Evolutionary conservation across 92 coral and sea anemone species (phyloP).

Genomic region (Bergia puertoricense): DNA sequence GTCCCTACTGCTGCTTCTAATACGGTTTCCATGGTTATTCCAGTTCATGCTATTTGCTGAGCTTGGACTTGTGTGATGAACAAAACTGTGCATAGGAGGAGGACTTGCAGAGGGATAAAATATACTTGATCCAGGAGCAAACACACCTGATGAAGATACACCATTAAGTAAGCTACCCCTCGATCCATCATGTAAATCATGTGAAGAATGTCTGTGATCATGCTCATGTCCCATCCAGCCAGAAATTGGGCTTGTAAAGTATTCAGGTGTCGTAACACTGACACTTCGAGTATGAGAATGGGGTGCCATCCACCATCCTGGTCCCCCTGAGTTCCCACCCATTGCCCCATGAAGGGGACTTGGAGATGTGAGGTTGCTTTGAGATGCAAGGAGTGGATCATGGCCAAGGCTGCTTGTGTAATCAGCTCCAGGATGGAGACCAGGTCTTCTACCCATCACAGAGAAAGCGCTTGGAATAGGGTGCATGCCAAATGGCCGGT

Average conservation of each 20-base stretch:
- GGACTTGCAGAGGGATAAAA: conserved; percentile 85
- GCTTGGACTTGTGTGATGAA: conserved; percentile 72
- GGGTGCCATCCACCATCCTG: conserved; percentile 97
- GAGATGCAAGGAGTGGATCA: conserved; percentile 85
- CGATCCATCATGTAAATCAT: conserved; percentile 79
- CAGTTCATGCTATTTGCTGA: conserved; percentile 60
- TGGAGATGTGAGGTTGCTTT: conserved; percentile 74
- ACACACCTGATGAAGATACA: conserved; percentile 64
- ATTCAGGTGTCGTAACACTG: conserved; percentile 75
- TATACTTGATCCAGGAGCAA: conserved; percentile 84
- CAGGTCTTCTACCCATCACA: conserved; percentile 95
- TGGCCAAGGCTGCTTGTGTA: conserved; percentile 65
- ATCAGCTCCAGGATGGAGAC: conserved; percentile 70
- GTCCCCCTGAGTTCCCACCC: conserved; percentile 72
- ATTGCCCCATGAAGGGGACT: conserved; percentile 83
- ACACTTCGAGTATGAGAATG: conserved; percentile 77
- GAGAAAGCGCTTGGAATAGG: conserved; percentile 87
- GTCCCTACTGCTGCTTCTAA: conserved; percentile 67
- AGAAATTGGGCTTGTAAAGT: conserved; percentile 74
- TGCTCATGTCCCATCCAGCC: conserved; percentile 97
- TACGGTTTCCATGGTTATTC: conserved; percentile 70
- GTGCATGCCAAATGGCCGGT: conserved; percentile 89
- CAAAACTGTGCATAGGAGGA: conserved; percentile 74
- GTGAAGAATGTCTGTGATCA: conserved; percentile 69
- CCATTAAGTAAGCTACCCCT: conserved; percentile 68